A percentile compares a stretch with the other conserved stretches of the same genome.
These are phyloP conservation scores for Wasmannia auropunctata DNA, from an alignment of 1,140 invertebrate genomes.

Conservation along the genomic window DNA sequence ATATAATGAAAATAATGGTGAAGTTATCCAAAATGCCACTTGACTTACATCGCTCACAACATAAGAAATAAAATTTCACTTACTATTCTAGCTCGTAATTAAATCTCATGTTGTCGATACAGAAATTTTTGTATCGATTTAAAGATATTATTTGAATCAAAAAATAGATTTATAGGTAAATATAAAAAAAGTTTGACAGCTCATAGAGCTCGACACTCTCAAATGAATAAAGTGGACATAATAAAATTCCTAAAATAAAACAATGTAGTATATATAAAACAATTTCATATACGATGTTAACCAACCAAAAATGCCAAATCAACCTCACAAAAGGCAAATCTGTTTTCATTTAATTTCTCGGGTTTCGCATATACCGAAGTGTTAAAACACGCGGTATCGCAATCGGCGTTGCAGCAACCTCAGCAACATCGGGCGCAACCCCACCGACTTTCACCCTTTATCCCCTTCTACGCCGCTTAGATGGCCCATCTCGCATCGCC, in stretches of 20 bases:
- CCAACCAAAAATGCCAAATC: no score
- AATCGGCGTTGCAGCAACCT: constrained; percentile 39
- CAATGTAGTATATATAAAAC: neutral
- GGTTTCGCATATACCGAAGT: neutral
- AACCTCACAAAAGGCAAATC: neutral
- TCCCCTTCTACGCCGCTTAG: constrained; percentile 35
- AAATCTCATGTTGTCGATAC: neutral
- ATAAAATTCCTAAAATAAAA: neutral
- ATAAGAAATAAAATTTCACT: neutral
- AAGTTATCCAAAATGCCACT: no score
- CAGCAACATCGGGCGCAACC: constrained; percentile 23
- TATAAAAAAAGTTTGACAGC: no score
- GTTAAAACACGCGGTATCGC: constrained; percentile 18
- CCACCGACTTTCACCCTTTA: constrained; percentile 44
- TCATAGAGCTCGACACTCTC: neutral
- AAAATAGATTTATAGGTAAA: no score
- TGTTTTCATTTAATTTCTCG: constrained; percentile 4
- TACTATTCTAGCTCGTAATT: neutral
- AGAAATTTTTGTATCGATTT: neutral
- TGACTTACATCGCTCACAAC: neutral
- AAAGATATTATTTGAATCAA: neutral
- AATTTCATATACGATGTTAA: neutral
- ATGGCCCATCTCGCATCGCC: constrained; percentile 46
- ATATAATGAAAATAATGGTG: neutral
- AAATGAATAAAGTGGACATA: neutral